Conservation (phyloP, 2,797 vertebrate species). For the Nyctibius grandis region DNA sequence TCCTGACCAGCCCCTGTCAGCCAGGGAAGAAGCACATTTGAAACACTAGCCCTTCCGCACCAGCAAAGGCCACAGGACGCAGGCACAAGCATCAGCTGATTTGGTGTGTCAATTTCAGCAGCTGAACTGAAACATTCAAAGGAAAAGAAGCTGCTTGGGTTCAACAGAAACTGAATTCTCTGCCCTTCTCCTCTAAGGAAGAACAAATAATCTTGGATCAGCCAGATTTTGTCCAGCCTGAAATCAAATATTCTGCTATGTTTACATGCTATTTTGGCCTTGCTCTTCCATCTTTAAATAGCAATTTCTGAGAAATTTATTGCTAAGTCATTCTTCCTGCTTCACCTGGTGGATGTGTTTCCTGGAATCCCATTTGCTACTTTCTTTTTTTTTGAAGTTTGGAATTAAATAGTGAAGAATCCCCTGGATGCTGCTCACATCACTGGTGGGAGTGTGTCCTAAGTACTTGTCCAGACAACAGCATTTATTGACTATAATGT, state of each 20-base stretch:
- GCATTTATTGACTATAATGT: background rate
- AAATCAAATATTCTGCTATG: background rate
- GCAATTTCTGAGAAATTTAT: background rate
- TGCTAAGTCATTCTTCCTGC: background rate
- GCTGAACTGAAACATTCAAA: background rate
- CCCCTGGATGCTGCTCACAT: background rate
- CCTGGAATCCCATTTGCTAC: background rate
- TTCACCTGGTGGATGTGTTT: background rate
- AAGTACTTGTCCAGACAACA: background rate
- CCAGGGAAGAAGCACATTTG: background rate
- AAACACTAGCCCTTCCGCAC: accelerated
- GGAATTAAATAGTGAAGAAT: background rate
- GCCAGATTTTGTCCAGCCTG: background rate
- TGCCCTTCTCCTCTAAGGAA: background rate
- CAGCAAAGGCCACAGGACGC: background rate
- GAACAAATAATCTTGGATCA: background rate
- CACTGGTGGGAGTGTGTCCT: background rate
- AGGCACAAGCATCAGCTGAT: background rate
- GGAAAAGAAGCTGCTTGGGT: background rate
- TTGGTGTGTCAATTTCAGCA: background rate
- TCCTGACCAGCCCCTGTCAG: background rate
- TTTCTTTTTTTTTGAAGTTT: background rate
- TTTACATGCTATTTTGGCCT: accelerated
- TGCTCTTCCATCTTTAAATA: background rate
- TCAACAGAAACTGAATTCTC: background rate